Percentiles rank a stretch among this genome's conserved stretches.
Conservation (phyloP, 2,888 invertebrate genomes). For the Gisinianus flammeolus region DNA sequence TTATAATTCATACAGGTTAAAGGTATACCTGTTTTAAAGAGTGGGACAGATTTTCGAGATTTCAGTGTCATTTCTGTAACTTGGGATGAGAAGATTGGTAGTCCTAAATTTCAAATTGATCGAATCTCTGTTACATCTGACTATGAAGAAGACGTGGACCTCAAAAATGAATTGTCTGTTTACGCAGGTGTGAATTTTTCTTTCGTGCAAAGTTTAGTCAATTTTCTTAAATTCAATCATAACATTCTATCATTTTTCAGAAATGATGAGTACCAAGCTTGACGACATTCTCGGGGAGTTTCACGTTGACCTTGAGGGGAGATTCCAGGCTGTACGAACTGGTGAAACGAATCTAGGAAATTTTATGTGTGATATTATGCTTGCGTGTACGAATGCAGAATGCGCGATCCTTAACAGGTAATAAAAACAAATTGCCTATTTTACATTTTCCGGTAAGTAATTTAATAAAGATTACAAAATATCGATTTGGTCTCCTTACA, state of each 20-base stretch:
- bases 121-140: constrained; percentile 74
- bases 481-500: too few species aligned
- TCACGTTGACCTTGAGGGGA: constrained; percentile 83
- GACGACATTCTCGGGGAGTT: constrained; percentile 82
- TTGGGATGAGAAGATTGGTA: constrained; percentile 64
- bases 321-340: constrained; percentile 79
- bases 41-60: constrained; percentile 89
- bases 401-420: too few species aligned
- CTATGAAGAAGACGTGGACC: constrained; percentile 72
- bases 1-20: constrained; percentile 67
- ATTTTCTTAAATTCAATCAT: neutral
- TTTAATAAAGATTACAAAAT: too few species aligned
- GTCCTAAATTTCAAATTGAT: constrained; percentile 64
- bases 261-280: constrained; percentile 81
- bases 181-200: constrained; percentile 69
- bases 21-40: constrained; percentile 81
- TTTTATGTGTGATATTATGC: constrained; percentile 76
- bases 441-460: too few species aligned
- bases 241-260: constrained; percentile 63
- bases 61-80: constrained; percentile 77
- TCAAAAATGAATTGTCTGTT: constrained; percentile 75
- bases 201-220: neutral
- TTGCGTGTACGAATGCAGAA: constrained; percentile 82
- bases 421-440: too few species aligned
- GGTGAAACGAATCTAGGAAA: constrained; percentile 83